These are phyloP conservation scores for Brachionus manjavacas DNA, from an alignment of 1,140 invertebrate genomes.

Conservation along the genomic window DNA sequence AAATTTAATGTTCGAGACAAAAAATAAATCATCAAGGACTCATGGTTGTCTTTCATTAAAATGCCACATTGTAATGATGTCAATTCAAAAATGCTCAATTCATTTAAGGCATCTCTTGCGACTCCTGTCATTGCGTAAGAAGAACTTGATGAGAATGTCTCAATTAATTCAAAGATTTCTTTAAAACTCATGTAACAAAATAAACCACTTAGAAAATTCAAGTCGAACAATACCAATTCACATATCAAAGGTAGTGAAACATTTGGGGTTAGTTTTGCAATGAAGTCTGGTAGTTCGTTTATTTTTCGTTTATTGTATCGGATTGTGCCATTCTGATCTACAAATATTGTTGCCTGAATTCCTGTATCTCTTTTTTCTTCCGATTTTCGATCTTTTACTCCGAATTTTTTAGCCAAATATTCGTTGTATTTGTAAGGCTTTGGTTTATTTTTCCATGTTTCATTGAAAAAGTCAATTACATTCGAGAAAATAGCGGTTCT, in stretches of 20 bases:
- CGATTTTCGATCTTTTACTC: not conserved
- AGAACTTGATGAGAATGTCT: not conserved
- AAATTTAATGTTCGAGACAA: constrained; percentile 50
- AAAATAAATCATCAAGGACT: constrained; percentile 47
- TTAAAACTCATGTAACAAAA: not conserved
- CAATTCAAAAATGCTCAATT: not conserved
- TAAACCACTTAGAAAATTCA: not conserved
- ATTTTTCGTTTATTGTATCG: constrained; percentile 38
- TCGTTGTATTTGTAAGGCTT: constrained; percentile 35
- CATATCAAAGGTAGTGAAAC: not conserved
- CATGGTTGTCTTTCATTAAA: not conserved
- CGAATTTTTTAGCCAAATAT: not conserved
- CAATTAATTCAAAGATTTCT: not conserved
- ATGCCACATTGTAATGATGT: not conserved
- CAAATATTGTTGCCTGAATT: not conserved
- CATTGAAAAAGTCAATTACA: constrained; percentile 37
- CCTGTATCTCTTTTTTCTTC: not conserved
- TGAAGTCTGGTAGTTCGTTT: constrained; percentile 7
- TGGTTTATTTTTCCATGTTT: constrained; percentile 28
- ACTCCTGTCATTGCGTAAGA: not conserved
- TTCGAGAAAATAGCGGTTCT: not conserved
- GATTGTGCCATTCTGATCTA: not conserved
- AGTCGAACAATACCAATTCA: constrained; percentile 13
- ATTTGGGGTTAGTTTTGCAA: not conserved
- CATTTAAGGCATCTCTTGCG: not conserved